Evolutionary conservation across 2,888 invertebrate genomes (phyloP).

Genomic region (Mythimna loreyi): DNA sequence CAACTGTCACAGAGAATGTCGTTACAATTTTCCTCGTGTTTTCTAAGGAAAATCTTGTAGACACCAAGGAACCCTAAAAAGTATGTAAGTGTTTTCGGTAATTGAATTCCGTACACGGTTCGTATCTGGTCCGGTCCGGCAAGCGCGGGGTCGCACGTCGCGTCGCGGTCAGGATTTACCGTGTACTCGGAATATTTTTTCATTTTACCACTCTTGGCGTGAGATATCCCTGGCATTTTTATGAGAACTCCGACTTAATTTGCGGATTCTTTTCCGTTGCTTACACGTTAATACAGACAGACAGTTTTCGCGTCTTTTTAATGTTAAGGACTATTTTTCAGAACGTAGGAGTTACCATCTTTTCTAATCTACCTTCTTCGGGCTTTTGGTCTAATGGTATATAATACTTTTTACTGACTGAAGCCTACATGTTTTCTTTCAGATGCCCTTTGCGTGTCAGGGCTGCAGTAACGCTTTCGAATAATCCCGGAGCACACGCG

Average conservation of each 20-base stretch:
- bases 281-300: constrained; percentile 41
- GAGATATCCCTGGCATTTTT: constrained; percentile 82
- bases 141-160: constrained; percentile 77
- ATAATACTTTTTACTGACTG: too few species aligned
- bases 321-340: neutral
- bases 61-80: constrained; percentile 69
- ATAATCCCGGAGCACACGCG: neutral
- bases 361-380: too few species aligned
- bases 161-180: constrained; percentile 84
- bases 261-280: constrained; percentile 70
- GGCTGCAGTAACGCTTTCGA: too few species aligned
- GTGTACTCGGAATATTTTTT: constrained; percentile 86
- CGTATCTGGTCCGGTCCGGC: constrained; percentile 73
- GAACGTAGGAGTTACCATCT: too few species aligned
- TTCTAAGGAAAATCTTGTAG: neutral
- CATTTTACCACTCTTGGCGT: constrained; percentile 77
- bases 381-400: too few species aligned
- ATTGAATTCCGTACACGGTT: constrained; percentile 84
- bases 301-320: neutral
- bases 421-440: too few species aligned
- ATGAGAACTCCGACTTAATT: constrained; percentile 76
- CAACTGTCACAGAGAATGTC: neutral
- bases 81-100: constrained; percentile 77
- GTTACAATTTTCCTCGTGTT: neutral
- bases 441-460: too few species aligned